Evolutionary conservation across 2,797 vertebrate species (phyloP).

Genomic region (Parotocinclus haroldoi): DNA sequence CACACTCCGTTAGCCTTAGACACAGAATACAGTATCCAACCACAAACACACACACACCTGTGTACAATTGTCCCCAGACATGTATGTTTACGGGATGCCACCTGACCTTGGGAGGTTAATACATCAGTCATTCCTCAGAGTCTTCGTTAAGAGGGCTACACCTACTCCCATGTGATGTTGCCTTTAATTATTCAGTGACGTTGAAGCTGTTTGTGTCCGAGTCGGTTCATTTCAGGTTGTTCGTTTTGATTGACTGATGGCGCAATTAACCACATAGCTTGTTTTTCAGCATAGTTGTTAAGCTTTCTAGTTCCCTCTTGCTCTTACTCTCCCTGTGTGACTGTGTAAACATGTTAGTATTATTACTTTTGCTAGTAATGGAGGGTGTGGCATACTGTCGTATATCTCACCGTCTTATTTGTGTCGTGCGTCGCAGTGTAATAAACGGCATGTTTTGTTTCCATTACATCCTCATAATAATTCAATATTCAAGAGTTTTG

Average conservation of each 20-base stretch:
- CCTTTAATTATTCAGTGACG: slow-evolving; percentile 45
- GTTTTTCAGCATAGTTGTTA: slow-evolving; percentile 31
- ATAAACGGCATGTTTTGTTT: no score
- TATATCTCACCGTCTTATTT: no score
- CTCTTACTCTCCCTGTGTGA: no score
- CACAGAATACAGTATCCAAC: background rate
- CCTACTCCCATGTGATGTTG: background rate
- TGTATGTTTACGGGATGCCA: slow-evolving; percentile 31
- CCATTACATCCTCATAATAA: no score
- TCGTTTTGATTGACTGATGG: slow-evolving; percentile 36
- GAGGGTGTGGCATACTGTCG: no score
- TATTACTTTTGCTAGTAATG: no score
- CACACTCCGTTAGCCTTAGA: background rate
- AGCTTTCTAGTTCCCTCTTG: background rate
- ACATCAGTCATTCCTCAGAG: slow-evolving; percentile 28
- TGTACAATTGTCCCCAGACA: background rate
- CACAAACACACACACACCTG: background rate
- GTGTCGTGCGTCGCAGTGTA: no score
- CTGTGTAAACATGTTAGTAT: no score
- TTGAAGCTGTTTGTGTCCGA: slow-evolving; percentile 24
- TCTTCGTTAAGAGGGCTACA: slow-evolving; percentile 38
- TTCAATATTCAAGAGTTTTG: no score
- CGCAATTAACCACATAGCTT: slow-evolving; percentile 29
- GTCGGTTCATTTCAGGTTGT: slow-evolving; percentile 6
- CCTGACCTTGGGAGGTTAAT: slow-evolving; percentile 35